These are phyloP conservation scores for Baryphthengus martii DNA, from an alignment of 2,113 vertebrate species.

Conservation along the genomic window DNA sequence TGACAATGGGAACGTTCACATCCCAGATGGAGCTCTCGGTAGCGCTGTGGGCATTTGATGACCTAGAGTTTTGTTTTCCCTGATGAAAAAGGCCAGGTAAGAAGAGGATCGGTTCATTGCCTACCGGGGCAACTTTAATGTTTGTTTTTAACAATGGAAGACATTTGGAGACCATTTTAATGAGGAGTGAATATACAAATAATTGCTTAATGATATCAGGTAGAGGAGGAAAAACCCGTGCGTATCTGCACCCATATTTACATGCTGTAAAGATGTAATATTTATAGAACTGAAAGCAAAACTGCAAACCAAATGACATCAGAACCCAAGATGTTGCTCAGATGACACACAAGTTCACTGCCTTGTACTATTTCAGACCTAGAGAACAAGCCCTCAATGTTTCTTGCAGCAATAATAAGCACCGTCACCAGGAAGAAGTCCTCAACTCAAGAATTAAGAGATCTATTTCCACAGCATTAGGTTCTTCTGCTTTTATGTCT, in stretches of 20 bases:
- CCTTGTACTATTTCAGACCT: neutral
- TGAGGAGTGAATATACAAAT: neutral
- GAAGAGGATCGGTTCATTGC: neutral
- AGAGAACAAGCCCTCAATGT: neutral
- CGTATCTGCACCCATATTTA: neutral
- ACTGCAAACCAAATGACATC: neutral
- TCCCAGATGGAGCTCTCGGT: constrained; percentile 34
- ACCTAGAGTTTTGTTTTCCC: constrained; percentile 28
- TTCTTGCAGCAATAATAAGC: neutral
- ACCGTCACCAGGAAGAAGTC: neutral
- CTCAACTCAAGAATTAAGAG: neutral
- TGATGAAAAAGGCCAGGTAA: neutral
- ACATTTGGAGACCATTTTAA: neutral
- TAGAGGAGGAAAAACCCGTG: neutral
- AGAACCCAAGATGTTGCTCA: neutral
- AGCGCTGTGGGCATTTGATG: constrained; percentile 40
- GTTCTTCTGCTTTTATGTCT: neutral
- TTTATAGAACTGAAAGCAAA: neutral
- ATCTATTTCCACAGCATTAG: neutral
- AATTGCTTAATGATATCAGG: neutral
- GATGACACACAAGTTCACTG: neutral
- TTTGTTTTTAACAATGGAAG: neutral
- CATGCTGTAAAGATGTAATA: neutral
- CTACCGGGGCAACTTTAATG: neutral
- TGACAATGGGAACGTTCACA: neutral